Evolutionary conservation across 2,113 vertebrate species (phyloP).

Genomic region (Oxygymnocypris stewartii): DNA sequence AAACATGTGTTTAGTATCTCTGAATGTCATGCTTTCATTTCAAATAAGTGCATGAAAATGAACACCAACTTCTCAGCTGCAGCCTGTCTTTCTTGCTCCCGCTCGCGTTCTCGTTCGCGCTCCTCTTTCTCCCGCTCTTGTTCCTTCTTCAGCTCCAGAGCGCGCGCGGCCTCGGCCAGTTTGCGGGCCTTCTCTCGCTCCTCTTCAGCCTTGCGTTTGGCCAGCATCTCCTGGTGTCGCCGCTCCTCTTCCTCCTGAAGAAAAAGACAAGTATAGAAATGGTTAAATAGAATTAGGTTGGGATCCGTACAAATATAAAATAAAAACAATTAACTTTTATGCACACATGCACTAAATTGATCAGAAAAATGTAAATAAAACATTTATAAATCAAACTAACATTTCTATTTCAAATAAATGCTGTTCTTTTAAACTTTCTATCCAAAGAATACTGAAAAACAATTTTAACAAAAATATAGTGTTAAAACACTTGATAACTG

Average conservation of each 20-base stretch:
- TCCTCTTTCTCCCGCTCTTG: slow-evolving; percentile 75
- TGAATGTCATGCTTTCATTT: not conserved
- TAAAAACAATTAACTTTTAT: not conserved
- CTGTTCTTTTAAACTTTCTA: not conserved
- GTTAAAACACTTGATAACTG: not conserved
- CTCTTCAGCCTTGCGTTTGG: slow-evolving; percentile 82
- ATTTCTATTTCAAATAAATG: not conserved
- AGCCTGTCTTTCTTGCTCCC: slow-evolving; percentile 67
- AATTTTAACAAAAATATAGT: not conserved
- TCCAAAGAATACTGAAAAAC: not conserved
- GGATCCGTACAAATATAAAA: not conserved
- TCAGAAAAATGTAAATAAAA: too few relatives aligned
- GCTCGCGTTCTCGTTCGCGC: slow-evolving; percentile 71
- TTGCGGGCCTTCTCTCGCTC: slow-evolving; percentile 77
- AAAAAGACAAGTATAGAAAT: not conserved
- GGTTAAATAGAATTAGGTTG: not conserved
- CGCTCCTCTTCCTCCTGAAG: slow-evolving; percentile 83
- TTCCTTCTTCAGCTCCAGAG: slow-evolving; percentile 76
- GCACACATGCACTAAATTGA: not conserved
- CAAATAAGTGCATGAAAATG: not conserved
- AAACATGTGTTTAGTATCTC: not conserved
- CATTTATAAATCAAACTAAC: too few relatives aligned
- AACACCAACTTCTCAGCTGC: slow-evolving; percentile 62
- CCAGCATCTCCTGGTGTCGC: slow-evolving; percentile 77
- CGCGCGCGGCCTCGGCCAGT: slow-evolving; percentile 68